These are phyloP conservation scores for Scrobipalpa costella DNA, from an alignment of 2,888 invertebrate genomes.

Conservation along the genomic window DNA sequence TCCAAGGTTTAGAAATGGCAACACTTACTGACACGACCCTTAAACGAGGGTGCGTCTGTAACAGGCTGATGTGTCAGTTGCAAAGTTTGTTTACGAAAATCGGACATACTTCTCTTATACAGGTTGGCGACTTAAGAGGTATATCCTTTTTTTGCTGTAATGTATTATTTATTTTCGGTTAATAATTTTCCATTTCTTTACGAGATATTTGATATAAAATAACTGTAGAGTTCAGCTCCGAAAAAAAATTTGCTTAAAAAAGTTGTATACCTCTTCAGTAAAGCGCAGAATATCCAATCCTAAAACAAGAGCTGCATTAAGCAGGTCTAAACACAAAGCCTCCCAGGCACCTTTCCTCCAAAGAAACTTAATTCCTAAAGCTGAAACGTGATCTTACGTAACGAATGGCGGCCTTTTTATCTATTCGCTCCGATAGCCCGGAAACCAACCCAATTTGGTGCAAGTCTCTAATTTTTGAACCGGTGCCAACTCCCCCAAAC, in stretches of 20 bases:
- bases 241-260: too few relatives aligned
- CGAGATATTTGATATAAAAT: too few relatives aligned
- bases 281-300: background rate
- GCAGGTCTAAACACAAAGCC: background rate
- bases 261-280: too few relatives aligned
- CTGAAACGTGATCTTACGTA: slow-evolving; percentile 20
- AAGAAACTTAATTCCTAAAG: slow-evolving; percentile 17
- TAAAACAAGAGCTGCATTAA: background rate
- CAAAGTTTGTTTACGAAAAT: too few relatives aligned
- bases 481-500: slow-evolving; percentile 52
- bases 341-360: background rate
- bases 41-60: background rate
- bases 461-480: slow-evolving; percentile 52
- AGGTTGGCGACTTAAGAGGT: too few relatives aligned
- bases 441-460: slow-evolving; percentile 38
- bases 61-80: slow-evolving; percentile 6
- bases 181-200: too few relatives aligned
- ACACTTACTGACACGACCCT: too few relatives aligned
- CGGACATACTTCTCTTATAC: too few relatives aligned
- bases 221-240: too few relatives aligned
- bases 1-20: too few relatives aligned
- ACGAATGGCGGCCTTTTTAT: slow-evolving; percentile 27
- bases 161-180: too few relatives aligned
- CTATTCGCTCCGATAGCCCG: slow-evolving; percentile 39
- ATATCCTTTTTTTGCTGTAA: too few relatives aligned